Conservation (phyloP, 2,113 vertebrate species). For the Candoia aspera region DNA sequence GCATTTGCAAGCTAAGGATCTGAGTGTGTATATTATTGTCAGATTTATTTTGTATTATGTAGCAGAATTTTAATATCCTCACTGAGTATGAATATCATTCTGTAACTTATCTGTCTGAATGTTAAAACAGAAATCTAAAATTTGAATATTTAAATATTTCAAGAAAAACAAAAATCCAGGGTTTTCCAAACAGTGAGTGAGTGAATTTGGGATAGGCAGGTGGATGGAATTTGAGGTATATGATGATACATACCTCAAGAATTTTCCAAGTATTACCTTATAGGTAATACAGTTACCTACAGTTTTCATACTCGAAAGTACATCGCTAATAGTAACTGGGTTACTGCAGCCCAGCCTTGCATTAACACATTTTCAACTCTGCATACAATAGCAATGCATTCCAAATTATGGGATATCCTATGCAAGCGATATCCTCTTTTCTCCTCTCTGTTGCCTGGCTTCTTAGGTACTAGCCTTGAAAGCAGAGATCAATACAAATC, state of each 20-base stretch:
- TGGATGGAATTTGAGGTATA: background rate
- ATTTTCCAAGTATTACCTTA: background rate
- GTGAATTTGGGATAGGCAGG: background rate
- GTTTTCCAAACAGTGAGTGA: background rate
- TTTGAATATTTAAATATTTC: background rate
- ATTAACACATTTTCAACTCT: background rate
- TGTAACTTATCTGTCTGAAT: background rate
- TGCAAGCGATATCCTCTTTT: background rate
- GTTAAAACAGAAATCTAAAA: background rate
- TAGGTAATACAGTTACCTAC: too few species aligned
- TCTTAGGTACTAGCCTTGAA: background rate
- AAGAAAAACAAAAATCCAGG: background rate
- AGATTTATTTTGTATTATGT: background rate
- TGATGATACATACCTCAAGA: background rate
- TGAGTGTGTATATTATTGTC: background rate
- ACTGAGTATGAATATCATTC: background rate
- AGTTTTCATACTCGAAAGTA: background rate
- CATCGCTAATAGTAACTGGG: background rate
- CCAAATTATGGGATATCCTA: background rate
- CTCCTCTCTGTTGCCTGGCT: background rate
- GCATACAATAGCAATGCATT: background rate
- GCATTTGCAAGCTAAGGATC: background rate
- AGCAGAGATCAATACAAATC: background rate
- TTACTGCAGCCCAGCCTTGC: background rate
- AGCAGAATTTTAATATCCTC: background rate